Conservation (phyloP, 2,888 invertebrate genomes). For the Caenorhabditis becei region DNA sequence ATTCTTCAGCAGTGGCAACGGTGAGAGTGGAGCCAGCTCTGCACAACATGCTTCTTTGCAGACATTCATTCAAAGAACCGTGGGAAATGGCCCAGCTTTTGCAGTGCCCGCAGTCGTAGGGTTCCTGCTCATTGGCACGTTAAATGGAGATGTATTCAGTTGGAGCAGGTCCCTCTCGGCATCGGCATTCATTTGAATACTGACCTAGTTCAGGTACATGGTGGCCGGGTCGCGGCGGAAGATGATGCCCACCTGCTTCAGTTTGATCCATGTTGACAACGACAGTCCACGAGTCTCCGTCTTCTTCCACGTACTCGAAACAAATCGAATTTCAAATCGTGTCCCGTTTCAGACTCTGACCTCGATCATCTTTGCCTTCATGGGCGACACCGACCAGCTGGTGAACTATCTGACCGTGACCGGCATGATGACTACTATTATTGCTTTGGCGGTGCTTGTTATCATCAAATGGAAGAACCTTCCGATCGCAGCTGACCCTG, state of each 20-base stretch:
- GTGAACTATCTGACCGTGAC: conserved; percentile 68
- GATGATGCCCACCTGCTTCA: conserved; percentile 68
- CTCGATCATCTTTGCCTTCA: conserved; percentile 65
- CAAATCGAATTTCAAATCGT: neutral
- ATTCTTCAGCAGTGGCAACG: conserved; percentile 68
- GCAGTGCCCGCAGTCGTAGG: conserved; percentile 70
- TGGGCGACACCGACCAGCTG: conserved; percentile 66
- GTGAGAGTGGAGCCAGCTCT: conserved; percentile 41
- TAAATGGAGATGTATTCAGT: conserved; percentile 69
- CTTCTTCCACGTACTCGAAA: conserved; percentile 26
- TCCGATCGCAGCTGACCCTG: conserved; percentile 63
- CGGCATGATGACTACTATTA: conserved; percentile 63
- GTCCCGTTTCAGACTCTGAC: conserved; percentile 61
- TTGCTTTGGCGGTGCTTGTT: conserved; percentile 60
- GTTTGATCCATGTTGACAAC: conserved; percentile 68
- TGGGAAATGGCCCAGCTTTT: conserved; percentile 64
- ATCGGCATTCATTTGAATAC: neutral
- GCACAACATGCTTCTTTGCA: conserved; percentile 35
- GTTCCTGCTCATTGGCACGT: conserved; percentile 66
- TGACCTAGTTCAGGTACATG: conserved; percentile 65
- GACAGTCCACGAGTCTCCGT: conserved; percentile 70
- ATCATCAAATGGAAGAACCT: conserved; percentile 69
- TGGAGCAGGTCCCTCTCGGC: conserved; percentile 62
- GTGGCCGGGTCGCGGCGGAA: conserved; percentile 66
- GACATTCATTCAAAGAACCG: conserved; percentile 67